Conservation (phyloP, 1,140 invertebrate species). For the Panonychus citri region DNA sequence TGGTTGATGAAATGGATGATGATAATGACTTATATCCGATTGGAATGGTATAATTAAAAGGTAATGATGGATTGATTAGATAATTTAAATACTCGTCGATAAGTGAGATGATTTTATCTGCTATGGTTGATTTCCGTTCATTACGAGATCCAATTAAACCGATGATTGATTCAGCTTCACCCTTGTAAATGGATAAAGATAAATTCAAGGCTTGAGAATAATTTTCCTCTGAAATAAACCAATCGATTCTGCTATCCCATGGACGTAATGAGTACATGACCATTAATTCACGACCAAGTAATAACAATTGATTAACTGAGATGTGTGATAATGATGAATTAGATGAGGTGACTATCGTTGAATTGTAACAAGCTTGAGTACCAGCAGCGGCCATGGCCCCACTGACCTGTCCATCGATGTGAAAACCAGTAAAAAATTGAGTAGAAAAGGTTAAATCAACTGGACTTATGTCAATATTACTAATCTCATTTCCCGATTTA, state of each 20-base stretch:
- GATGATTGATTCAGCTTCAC: conserved; percentile 37
- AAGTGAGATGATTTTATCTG: conserved; percentile 14
- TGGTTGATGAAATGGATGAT: conserved; percentile 15
- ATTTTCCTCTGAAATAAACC: conserved; percentile 28
- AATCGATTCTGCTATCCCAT: conserved; percentile 43
- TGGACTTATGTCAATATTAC: conserved; percentile 47
- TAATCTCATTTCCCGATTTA: conserved; percentile 46
- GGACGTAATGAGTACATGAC: conserved; percentile 53
- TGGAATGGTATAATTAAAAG: conserved; percentile 15
- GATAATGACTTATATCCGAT: conserved; percentile 16
- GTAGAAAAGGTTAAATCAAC: conserved; percentile 66
- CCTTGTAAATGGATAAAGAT: conserved; percentile 40
- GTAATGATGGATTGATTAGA: conserved; percentile 15
- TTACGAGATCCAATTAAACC: conserved; percentile 8
- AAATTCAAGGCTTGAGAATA: conserved; percentile 37
- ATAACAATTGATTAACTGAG: conserved; percentile 35
- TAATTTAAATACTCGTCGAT: conserved; percentile 17
- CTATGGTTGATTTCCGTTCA: conserved; percentile 9
- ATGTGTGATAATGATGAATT: neutral
- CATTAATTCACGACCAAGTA: conserved; percentile 57
- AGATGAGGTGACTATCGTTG: conserved; percentile 32
- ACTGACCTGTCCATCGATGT: conserved; percentile 49
- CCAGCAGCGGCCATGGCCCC: conserved; percentile 52
- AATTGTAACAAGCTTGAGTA: conserved; percentile 70
- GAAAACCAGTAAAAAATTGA: conserved; percentile 66